Evolutionary conservation across 1,140 invertebrate genomes (phyloP), one percentile per base, ranked within the genome.

Genomic region (Nephotettix cincticeps): DNA sequence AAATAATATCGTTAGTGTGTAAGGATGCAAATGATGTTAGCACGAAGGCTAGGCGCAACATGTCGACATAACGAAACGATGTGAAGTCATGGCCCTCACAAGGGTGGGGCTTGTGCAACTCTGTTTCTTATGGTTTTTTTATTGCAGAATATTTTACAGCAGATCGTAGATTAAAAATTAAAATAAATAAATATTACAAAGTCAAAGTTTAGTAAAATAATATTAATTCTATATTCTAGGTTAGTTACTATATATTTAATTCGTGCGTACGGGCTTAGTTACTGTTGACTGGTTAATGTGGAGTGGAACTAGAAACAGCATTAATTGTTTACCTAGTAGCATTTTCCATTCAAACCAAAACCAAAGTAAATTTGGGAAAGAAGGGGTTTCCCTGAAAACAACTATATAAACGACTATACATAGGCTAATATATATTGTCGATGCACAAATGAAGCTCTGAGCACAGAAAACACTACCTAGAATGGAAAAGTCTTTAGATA

Each of bases 401-500:
- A n/a, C n/a, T n/a, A n/a, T n/a, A n/a, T n/a, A 65, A 65, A 65
- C 27, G 21, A 65, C 63, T 65, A 9, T 67, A 67, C 65, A 67
- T n/a, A n/a, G n/a, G n/a, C n/a, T n/a, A n/a, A n/a, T n/a, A 32
- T 9, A 19, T 25, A 6, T 29, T 67, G 19, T 27, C 29, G 9
- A 25, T 67, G 65, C 11, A 67, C n/a, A 32, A 67, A 67, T 45
- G 32, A 29, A 67, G 19, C 32, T 43, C 65, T n/a, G n/a, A n/a
- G n/a, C n/a, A n/a, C n/a, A n/a, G n/a, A n/a, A n/a, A n/a, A n/a
- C n/a, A n/a, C n/a, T n/a, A n/a, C n/a, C n/a, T n/a, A n/a, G n/a
- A n/a, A n/a, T n/a, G n/a, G n/a, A n/a, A n/a, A n/a, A n/a, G n/a
- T n/a, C n/a, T n/a, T n/a, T n/a, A n/a, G n/a, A n/a, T n/a, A n/a